Percentiles rank a stretch among this genome's conserved stretches.
phyloP scores from a whole-genome alignment of 1,140 invertebrate species.

The Copidosoma floridanum region DNA sequence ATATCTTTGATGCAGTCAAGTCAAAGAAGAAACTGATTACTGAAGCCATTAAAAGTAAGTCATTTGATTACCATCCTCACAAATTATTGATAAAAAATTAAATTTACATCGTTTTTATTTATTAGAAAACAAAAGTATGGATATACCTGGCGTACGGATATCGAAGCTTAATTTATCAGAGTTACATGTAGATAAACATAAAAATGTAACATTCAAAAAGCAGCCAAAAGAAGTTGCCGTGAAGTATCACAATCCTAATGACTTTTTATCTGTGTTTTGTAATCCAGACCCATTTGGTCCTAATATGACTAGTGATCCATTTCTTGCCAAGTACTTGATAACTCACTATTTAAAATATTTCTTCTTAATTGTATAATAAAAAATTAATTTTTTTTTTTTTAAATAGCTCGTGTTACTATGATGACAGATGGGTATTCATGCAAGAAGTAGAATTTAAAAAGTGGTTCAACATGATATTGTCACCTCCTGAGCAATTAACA shows the following conservation, averaged over 20 bases:
- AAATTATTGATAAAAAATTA: too few relatives aligned
- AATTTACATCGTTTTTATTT: too few relatives aligned
- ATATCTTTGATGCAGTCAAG: slow-evolving; percentile 5
- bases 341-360: not conserved
- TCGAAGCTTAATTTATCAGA: slow-evolving; percentile 36
- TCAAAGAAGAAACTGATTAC: slow-evolving; percentile 36
- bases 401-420: slow-evolving; percentile 67
- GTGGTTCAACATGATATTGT: slow-evolving; percentile 85
- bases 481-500: slow-evolving; percentile 63
- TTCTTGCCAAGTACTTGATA: slow-evolving; percentile 46
- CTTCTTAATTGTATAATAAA: slow-evolving; percentile 1
- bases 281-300: slow-evolving; percentile 63
- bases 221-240: slow-evolving; percentile 28
- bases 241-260: slow-evolving; percentile 40
- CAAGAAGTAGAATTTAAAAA: slow-evolving; percentile 80
- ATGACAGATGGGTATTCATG: slow-evolving; percentile 75
- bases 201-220: slow-evolving; percentile 16
- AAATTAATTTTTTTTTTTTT: not conserved
- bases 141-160: slow-evolving; percentile 39
- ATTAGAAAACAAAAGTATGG: not conserved
- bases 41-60: slow-evolving; percentile 31
- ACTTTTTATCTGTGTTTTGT: slow-evolving; percentile 43
- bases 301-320: slow-evolving; percentile 67
- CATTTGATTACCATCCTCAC: not conserved
- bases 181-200: slow-evolving; percentile 21